A percentile compares a stretch with the other conserved stretches of the same genome.
Evolutionary conservation across 2,113 vertebrate species (phyloP).

Genomic region (Labeo catla): DNA sequence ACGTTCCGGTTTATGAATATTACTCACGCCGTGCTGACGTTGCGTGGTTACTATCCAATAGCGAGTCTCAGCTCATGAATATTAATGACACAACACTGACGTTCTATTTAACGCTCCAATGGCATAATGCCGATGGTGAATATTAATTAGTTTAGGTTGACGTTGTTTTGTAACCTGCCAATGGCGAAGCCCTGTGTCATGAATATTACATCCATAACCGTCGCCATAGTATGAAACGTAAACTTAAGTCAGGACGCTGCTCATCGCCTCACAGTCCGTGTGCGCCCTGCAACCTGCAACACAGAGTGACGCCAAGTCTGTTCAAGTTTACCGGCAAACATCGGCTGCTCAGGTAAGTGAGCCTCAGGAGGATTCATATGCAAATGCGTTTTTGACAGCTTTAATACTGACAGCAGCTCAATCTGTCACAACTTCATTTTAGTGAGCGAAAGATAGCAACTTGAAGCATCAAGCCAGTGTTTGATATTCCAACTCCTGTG

Average conservation of each 20-base stretch:
- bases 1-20: neutral
- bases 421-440: neutral
- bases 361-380: neutral
- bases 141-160: neutral
- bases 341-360: slow-evolving; percentile 21
- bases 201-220: neutral
- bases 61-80: neutral
- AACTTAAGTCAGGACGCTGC: slow-evolving; percentile 30
- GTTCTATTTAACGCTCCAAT: neutral
- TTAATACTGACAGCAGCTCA: neutral
- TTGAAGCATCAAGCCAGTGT: neutral
- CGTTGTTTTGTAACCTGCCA: slow-evolving; percentile 2
- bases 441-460: neutral
- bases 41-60: neutral
- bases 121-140: neutral
- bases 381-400: neutral
- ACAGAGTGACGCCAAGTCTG: neutral
- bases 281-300: slow-evolving; percentile 32
- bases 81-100: neutral
- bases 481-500: neutral
- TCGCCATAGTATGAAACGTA: slow-evolving; percentile 8
- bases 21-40: neutral
- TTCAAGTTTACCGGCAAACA: slow-evolving; percentile 12
- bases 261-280: slow-evolving; percentile 47
- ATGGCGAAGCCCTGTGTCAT: neutral